These are phyloP conservation scores for Petrosia ficiformis DNA, from an alignment of 37 sponge, comb jelly and placozoan species.

Conservation along the genomic window DNA sequence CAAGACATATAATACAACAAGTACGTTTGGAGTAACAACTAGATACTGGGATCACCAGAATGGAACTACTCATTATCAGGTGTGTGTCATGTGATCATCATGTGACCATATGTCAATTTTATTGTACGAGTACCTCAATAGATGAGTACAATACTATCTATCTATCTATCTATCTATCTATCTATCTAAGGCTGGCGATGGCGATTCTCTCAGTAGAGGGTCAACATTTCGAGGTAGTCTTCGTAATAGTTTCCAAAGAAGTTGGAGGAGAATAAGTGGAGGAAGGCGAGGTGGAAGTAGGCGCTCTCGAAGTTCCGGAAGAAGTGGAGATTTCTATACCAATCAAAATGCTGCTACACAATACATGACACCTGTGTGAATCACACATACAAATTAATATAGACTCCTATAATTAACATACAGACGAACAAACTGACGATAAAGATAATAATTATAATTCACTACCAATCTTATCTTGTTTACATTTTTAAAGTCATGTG, in stretches of 20 bases:
- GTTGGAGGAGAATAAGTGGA: neutral
- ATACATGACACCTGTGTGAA: constrained; percentile 11
- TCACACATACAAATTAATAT: neutral
- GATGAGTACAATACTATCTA: too few relatives aligned
- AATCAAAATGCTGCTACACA: neutral
- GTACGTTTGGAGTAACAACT: constrained; percentile 25
- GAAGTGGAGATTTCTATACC: neutral
- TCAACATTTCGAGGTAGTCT: neutral
- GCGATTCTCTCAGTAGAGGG: neutral
- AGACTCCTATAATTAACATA: too few relatives aligned
- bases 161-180: neutral
- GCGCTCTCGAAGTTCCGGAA: neutral
- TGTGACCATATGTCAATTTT: too few relatives aligned
- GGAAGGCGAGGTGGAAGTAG: neutral
- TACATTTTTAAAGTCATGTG: neutral
- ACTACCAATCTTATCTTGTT: neutral
- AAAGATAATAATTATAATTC: too few relatives aligned
- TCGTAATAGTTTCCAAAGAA: too few relatives aligned
- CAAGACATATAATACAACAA: neutral
- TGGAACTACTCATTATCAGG: neutral
- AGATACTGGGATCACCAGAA: constrained; percentile 35
- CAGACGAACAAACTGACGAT: too few relatives aligned
- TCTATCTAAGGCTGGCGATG: neutral
- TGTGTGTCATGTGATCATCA: too few relatives aligned
- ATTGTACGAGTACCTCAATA: too few relatives aligned